These are phyloP conservation scores for Actinernus sp. DNA, from an alignment of 92 coral and sea anemone species.

Conservation along the genomic window DNA sequence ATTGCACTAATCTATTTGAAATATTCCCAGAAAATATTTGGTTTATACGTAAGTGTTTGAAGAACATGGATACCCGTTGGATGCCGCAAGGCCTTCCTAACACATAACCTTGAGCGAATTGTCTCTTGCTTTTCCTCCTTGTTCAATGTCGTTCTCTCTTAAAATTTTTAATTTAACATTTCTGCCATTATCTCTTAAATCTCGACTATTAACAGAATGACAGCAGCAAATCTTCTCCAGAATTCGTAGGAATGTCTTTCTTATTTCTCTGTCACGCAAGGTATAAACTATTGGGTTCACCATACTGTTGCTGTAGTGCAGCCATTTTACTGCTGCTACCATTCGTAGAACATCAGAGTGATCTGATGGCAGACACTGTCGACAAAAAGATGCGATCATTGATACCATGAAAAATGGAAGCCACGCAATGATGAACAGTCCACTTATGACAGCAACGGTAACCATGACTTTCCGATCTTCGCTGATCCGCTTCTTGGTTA, in stretches of 20 bases:
- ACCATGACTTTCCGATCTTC: conserved; percentile 75
- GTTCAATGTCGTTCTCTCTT: too few relatives aligned
- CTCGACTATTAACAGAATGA: too few relatives aligned
- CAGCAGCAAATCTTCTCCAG: conserved; percentile 12
- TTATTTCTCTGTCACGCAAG: conserved; percentile 76
- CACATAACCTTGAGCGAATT: too few relatives aligned
- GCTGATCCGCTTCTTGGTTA: conserved; percentile 18
- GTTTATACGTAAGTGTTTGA: too few relatives aligned
- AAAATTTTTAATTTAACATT: too few relatives aligned
- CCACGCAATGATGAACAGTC: conserved; percentile 88
- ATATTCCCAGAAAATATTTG: too few relatives aligned
- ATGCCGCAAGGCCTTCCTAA: too few relatives aligned
- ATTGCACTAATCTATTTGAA: too few relatives aligned
- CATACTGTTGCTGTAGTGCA: conserved; percentile 85
- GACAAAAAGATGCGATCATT: conserved; percentile 35
- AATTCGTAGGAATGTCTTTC: conserved; percentile 61
- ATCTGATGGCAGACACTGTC: conserved; percentile 37
- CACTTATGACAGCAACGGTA: conserved; percentile 73
- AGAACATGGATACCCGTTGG: too few relatives aligned
- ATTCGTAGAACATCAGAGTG: conserved; percentile 32
- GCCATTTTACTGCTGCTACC: conserved; percentile 77
- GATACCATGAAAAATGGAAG: conserved; percentile 70
- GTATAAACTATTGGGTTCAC: conserved; percentile 87
- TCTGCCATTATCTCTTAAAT: too few relatives aligned
- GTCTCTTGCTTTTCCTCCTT: too few relatives aligned